Evolutionary conservation across 92 coral and sea anemone species (phyloP).

Genomic region (Zoanthus sansibaricus): DNA sequence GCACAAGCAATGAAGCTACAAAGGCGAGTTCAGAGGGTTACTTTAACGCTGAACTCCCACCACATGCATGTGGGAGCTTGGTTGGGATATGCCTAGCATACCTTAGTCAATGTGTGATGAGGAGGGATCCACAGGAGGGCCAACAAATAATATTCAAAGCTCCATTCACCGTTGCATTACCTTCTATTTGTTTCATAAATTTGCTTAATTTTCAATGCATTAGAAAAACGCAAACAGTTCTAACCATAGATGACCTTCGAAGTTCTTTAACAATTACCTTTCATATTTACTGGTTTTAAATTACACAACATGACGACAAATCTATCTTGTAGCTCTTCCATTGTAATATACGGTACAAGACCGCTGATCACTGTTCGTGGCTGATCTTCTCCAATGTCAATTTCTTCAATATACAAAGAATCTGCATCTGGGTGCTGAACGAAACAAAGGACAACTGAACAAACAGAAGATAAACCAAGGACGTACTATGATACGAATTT

Average conservation of each 20-base stretch:
- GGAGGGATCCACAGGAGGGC: too few species aligned
- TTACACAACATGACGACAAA: slow-evolving; percentile 93
- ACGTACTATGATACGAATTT: too few species aligned
- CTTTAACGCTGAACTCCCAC: too few species aligned
- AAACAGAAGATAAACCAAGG: too few species aligned
- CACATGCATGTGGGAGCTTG: too few species aligned
- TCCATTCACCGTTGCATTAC: too few species aligned
- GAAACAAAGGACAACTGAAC: not conserved
- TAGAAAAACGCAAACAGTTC: not conserved
- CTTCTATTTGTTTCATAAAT: too few species aligned
- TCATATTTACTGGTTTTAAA: slow-evolving; percentile 94
- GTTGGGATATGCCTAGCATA: too few species aligned
- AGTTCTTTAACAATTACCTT: slow-evolving; percentile 62
- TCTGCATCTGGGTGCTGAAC: slow-evolving; percentile 98
- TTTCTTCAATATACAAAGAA: slow-evolving; percentile 87
- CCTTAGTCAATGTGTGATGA: too few species aligned
- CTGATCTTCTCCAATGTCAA: slow-evolving; percentile 93
- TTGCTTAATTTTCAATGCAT: not conserved
- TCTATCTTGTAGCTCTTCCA: slow-evolving; percentile 87
- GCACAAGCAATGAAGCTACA: too few species aligned
- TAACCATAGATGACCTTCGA: not conserved
- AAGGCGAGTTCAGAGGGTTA: too few species aligned
- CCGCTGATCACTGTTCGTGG: slow-evolving; percentile 98
- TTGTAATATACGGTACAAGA: slow-evolving; percentile 79
- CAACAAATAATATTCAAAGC: too few species aligned